These are phyloP conservation scores for Grantiella picta DNA, from an alignment of 2,113 vertebrate genomes.

Conservation along the genomic window DNA sequence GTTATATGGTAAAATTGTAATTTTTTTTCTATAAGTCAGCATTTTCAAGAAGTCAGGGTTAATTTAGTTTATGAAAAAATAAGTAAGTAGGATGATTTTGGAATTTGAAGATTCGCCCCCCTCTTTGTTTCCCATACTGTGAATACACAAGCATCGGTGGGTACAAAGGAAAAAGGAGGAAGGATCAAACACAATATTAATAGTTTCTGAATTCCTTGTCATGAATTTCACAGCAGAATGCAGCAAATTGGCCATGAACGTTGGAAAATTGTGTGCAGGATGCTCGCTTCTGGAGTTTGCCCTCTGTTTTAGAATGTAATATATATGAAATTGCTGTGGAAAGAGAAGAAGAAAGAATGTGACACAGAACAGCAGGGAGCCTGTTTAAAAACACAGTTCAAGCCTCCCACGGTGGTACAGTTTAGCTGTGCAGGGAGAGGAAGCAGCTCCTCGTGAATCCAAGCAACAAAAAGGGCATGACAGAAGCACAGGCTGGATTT, in stretches of 20 bases:
- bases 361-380: slow-evolving; percentile 51
- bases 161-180: not conserved
- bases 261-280: slow-evolving; percentile 29
- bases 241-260: slow-evolving; percentile 48
- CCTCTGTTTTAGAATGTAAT: slow-evolving; percentile 52
- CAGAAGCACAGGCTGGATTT: slow-evolving; percentile 46
- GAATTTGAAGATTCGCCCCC: not conserved
- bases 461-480: slow-evolving; percentile 59
- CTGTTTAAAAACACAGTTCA: slow-evolving; percentile 55
- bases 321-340: slow-evolving; percentile 51
- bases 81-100: not conserved
- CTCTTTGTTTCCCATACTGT: not conserved
- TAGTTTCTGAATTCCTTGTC: slow-evolving; percentile 1
- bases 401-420: not conserved
- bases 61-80: not conserved
- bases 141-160: not conserved
- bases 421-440: not conserved
- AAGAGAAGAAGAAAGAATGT: slow-evolving; percentile 46
- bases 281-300: slow-evolving; percentile 46
- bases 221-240: slow-evolving; percentile 19
- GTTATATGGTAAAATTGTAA: not conserved
- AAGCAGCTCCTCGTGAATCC: slow-evolving; percentile 38
- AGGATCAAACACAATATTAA: not conserved
- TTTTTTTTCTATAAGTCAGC: not conserved
- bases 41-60: not conserved